These are phyloP conservation scores for Melitaea cinxia DNA, from an alignment of 1,140 invertebrate genomes.

Conservation along the genomic window DNA sequence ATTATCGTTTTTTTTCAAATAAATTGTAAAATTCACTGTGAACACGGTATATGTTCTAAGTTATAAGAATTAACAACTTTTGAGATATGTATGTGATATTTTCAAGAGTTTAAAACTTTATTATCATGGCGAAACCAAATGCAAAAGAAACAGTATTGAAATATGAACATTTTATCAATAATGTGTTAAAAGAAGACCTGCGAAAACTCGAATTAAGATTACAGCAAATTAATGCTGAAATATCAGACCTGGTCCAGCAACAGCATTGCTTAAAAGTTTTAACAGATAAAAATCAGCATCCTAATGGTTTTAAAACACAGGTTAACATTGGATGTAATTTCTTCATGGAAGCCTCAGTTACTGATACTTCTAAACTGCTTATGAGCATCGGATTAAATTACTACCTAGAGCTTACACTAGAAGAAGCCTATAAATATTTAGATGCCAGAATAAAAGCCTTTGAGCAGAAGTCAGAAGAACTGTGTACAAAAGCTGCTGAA, in stretches of 20 bases:
- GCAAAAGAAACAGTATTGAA: constrained; percentile 53
- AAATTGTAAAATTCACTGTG: no score
- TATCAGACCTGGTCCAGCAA: constrained; percentile 88
- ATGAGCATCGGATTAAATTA: constrained; percentile 89
- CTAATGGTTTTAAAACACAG: constrained; percentile 88
- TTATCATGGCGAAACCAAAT: constrained; percentile 45
- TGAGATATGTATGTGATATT: background rate
- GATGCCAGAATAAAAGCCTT: constrained; percentile 86
- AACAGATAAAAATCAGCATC: constrained; percentile 74
- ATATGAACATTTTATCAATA: constrained; percentile 83
- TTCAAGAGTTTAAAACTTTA: background rate
- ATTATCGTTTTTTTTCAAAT: no score
- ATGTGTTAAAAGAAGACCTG: constrained; percentile 85
- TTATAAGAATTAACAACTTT: background rate
- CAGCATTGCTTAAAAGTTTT: constrained; percentile 85
- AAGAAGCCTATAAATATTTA: constrained; percentile 88
- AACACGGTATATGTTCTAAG: background rate
- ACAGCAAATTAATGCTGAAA: constrained; percentile 84
- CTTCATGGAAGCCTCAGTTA: constrained; percentile 87
- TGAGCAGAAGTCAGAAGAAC: constrained; percentile 83
- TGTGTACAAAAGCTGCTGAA: constrained; percentile 85
- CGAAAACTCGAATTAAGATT: constrained; percentile 83
- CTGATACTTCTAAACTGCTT: constrained; percentile 86
- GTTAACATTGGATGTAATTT: constrained; percentile 90
- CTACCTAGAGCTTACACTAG: constrained; percentile 87